Evolutionary conservation across 2,797 vertebrate genomes (phyloP).

Genomic region (Parambassis ranga): DNA sequence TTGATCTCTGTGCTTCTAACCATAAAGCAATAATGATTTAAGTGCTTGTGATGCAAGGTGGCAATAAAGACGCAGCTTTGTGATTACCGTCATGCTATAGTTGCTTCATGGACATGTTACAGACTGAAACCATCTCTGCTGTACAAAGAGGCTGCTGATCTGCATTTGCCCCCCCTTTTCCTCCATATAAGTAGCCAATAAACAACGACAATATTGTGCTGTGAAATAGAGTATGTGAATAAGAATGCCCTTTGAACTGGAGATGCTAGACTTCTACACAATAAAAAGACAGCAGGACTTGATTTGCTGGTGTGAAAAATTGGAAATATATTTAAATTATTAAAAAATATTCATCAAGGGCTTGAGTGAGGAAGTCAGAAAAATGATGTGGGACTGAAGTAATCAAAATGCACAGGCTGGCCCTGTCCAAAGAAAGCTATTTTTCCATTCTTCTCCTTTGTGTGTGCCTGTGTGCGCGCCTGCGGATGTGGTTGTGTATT

Average conservation of each 20-base stretch:
- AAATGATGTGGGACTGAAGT: constrained; percentile 31
- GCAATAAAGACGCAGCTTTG: constrained; percentile 79
- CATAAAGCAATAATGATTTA: constrained; percentile 81
- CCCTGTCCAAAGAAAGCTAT: constrained; percentile 82
- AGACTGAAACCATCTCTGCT: constrained; percentile 63
- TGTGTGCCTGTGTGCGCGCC: constrained; percentile 28
- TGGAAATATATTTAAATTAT: constrained; percentile 43
- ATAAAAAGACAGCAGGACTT: constrained; percentile 1
- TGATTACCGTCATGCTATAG: constrained; percentile 64
- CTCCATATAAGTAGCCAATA: constrained; percentile 52
- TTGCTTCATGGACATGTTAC: constrained; percentile 54
- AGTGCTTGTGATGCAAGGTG: constrained; percentile 74
- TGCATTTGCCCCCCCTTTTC: constrained; percentile 54
- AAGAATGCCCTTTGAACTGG: constrained; percentile 25
- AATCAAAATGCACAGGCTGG: constrained; percentile 81
- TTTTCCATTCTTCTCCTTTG: constrained; percentile 68
- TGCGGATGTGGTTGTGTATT: constrained; percentile 20
- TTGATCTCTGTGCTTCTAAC: constrained; percentile 72
- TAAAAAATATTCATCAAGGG: constrained; percentile 64
- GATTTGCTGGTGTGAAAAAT: constrained; percentile 31
- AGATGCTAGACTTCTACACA: constrained; percentile 27
- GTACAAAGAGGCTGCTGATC: constrained; percentile 69
- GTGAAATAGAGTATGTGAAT: constrained; percentile 11
- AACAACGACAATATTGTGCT: constrained; percentile 10
- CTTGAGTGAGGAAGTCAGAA: constrained; percentile 38